phyloP scores from a whole-genome alignment of 1,140 invertebrate genomes.

The Drosophila lini region DNA sequence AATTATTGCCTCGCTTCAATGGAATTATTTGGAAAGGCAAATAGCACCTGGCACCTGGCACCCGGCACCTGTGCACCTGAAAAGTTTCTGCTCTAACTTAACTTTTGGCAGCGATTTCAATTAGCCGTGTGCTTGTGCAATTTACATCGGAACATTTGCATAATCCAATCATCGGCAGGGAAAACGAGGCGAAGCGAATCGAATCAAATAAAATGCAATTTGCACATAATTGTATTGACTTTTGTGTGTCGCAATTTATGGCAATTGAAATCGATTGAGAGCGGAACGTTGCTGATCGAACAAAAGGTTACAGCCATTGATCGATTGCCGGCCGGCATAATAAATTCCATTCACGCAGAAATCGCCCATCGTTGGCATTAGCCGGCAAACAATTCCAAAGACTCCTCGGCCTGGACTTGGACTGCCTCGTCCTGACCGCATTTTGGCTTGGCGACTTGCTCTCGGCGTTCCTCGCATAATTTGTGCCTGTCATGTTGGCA shows the following conservation, averaged over 20 bases:
- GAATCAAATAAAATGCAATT: slow-evolving; percentile 72
- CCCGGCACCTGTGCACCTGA: background rate
- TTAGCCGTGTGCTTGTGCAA: slow-evolving; percentile 51
- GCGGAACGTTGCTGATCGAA: slow-evolving; percentile 13
- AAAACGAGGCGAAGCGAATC: slow-evolving; percentile 8
- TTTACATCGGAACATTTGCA: slow-evolving; percentile 51
- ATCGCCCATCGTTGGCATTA: slow-evolving; percentile 21
- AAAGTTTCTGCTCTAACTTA: slow-evolving; percentile 21
- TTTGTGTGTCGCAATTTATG: slow-evolving; percentile 59
- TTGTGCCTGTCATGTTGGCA: slow-evolving; percentile 74
- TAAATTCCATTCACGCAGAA: slow-evolving; percentile 41
- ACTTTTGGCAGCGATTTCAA: slow-evolving; percentile 33
- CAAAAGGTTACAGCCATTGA: slow-evolving; percentile 29
- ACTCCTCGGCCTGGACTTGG: background rate
- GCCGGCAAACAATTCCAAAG: background rate
- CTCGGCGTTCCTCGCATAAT: slow-evolving; percentile 58
- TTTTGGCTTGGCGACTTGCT: slow-evolving; percentile 32
- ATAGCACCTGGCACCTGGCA: slow-evolving; percentile 1
- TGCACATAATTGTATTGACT: slow-evolving; percentile 67
- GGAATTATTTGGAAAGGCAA: slow-evolving; percentile 4
- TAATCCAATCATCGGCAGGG: slow-evolving; percentile 56
- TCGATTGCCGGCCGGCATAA: slow-evolving; percentile 40
- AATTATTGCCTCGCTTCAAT: slow-evolving; percentile 26
- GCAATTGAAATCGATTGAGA: slow-evolving; percentile 67
- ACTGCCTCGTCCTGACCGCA: slow-evolving; percentile 32